Percentiles rank a stretch among this genome's conserved stretches.
Conservation (phyloP, 2,113 vertebrate genomes). For the Bucco capensis region DNA sequence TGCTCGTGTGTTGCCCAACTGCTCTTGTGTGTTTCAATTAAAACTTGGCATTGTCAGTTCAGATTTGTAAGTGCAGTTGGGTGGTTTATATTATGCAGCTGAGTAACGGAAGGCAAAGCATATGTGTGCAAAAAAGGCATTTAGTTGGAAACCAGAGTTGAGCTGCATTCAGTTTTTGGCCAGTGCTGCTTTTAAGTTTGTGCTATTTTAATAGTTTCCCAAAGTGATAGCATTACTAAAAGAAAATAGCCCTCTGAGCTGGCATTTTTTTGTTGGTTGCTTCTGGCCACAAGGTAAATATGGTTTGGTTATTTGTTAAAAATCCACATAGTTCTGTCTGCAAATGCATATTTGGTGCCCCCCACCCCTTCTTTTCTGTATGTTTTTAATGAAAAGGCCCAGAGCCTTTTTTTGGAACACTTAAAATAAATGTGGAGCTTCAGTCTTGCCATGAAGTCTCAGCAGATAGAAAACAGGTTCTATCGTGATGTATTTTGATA, state of each 20-base stretch:
- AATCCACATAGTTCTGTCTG: not conserved
- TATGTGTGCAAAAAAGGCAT: not conserved
- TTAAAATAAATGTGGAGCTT: not conserved
- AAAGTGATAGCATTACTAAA: not conserved
- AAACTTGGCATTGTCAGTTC: not conserved
- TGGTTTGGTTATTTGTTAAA: slow-evolving; percentile 18
- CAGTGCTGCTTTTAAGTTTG: not conserved
- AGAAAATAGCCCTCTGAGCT: not conserved
- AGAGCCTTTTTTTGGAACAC: not conserved
- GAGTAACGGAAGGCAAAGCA: not conserved
- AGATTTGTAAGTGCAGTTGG: not conserved
- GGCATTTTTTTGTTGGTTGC: not conserved
- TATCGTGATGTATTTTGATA: not conserved
- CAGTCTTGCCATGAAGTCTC: not conserved
- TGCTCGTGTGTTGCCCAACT: not conserved
- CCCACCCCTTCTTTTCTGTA: not conserved
- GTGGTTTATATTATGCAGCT: not conserved
- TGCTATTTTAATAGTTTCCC: slow-evolving; percentile 5
- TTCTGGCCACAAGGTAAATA: slow-evolving; percentile 17
- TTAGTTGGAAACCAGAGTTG: not conserved
- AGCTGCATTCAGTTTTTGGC: not conserved
- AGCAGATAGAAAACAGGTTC: not conserved
- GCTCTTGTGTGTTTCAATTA: not conserved
- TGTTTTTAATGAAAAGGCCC: not conserved
- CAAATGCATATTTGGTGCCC: not conserved